phyloP scores from a whole-genome alignment of 2,888 invertebrate genomes.

The Hermaeophaga mercurialis region DNA sequence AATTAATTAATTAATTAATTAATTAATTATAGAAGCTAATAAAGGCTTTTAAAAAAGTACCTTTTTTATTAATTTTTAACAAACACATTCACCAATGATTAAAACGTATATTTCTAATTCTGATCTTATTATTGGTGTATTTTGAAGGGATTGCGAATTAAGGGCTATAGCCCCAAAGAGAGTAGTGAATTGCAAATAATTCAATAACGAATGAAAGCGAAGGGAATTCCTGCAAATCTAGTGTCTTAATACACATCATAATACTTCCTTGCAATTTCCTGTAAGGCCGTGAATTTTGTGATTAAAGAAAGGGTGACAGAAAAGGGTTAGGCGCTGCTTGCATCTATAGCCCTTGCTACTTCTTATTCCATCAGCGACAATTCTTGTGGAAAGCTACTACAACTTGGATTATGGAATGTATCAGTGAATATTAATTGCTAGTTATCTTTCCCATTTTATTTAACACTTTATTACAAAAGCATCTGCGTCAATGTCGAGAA shows the following conservation, averaged over 20 bases:
- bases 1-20: conserved; percentile 6
- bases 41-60: too few relatives aligned
- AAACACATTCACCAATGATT: too few relatives aligned
- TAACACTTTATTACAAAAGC: too few relatives aligned
- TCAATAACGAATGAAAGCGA: conserved; percentile 48
- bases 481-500: too few relatives aligned
- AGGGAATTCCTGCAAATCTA: conserved; percentile 42
- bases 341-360: conserved; percentile 7
- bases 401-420: conserved; percentile 16
- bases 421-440: conserved; percentile 25
- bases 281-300: conserved; percentile 42
- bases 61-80: too few relatives aligned
- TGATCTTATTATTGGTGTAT: conserved; percentile 33
- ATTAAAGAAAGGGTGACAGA: conserved; percentile 44
- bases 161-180: conserved; percentile 34
- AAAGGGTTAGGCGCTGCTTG: conserved; percentile 22
- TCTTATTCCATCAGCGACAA: conserved; percentile 17
- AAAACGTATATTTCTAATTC: conserved; percentile 24
- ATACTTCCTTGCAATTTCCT: conserved; percentile 57
- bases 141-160: conserved; percentile 34
- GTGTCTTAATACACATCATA: conserved; percentile 55
- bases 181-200: conserved; percentile 48
- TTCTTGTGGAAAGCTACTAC: conserved; percentile 8
- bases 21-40: too few relatives aligned
- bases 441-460: not conserved